Conservation (phyloP, 2,797 vertebrate species). For the Linurgus olivaceus region DNA sequence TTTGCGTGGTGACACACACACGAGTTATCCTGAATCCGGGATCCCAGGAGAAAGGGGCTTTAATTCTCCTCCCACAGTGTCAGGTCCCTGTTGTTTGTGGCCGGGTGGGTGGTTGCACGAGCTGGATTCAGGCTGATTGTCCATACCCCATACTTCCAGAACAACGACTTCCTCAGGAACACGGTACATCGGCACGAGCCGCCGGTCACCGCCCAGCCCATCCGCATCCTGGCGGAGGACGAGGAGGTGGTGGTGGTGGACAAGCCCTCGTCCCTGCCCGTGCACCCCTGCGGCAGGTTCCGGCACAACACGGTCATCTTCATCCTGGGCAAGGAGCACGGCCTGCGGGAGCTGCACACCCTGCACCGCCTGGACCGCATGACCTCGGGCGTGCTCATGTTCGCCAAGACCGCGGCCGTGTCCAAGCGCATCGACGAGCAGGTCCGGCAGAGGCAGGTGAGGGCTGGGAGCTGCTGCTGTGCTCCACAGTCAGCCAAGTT, state of each 20-base stretch:
- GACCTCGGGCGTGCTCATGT: slow-evolving; percentile 94
- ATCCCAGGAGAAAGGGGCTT: background rate
- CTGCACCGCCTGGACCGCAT: slow-evolving; percentile 93
- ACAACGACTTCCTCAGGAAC: slow-evolving; percentile 92
- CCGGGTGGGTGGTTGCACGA: fast-evolving
- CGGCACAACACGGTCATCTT: slow-evolving; percentile 98
- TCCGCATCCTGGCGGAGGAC: slow-evolving; percentile 85
- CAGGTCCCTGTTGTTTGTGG: fast-evolving
- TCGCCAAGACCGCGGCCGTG: slow-evolving; percentile 86
- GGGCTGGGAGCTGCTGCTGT: background rate
- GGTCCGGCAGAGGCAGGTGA: slow-evolving; percentile 88
- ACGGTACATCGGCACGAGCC: slow-evolving; percentile 96
- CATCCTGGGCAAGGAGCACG: slow-evolving; percentile 92
- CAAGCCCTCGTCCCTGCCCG: slow-evolving; percentile 94
- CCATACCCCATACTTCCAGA: slow-evolving; percentile 70
- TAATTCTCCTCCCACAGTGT: fast-evolving
- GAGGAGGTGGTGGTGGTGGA: slow-evolving; percentile 91
- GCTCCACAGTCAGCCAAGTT: background rate
- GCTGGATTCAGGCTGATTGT: fast-evolving
- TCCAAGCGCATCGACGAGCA: slow-evolving; percentile 91
- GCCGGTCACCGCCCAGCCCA: slow-evolving; percentile 83
- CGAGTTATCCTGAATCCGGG: fast-evolving
- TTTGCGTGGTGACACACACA: fast-evolving
- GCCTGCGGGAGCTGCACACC: slow-evolving; percentile 87
- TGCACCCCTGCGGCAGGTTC: slow-evolving; percentile 96